Evolutionary conservation across 2,888 invertebrate genomes (phyloP).

Genomic region (Malthinus seriepunctatus): DNA sequence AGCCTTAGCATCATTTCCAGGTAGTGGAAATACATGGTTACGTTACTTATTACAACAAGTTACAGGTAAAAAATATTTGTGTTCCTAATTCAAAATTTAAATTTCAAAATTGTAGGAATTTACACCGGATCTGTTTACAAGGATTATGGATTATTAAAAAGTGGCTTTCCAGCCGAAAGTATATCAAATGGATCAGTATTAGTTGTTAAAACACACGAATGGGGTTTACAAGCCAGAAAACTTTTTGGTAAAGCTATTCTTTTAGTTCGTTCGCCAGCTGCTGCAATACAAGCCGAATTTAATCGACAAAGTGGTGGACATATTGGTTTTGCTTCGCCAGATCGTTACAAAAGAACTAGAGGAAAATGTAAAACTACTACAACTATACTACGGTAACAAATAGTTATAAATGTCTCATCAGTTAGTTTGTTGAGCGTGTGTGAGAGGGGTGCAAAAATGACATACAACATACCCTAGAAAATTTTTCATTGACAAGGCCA

Average conservation of each 20-base stretch:
- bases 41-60: constrained; percentile 77
- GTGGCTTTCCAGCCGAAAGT: constrained; percentile 81
- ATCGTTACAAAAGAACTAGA: constrained; percentile 64
- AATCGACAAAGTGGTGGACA: constrained; percentile 81
- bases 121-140: constrained; percentile 81
- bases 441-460: too few species aligned
- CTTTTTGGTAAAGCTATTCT: constrained; percentile 70
- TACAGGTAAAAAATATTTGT: too few species aligned
- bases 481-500: too few species aligned
- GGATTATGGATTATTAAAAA: constrained; percentile 75
- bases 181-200: constrained; percentile 75
- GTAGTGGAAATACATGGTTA: constrained; percentile 86
- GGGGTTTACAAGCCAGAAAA: constrained; percentile 62
- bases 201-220: constrained; percentile 80
- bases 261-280: constrained; percentile 71
- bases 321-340: constrained; percentile 75
- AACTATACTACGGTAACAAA: too few species aligned
- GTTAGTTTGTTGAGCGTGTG: too few species aligned
- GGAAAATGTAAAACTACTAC: constrained; percentile 66
- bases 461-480: too few species aligned
- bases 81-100: too few species aligned
- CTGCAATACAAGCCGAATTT: constrained; percentile 78
- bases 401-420: too few species aligned
- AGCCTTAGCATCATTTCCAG: constrained; percentile 78
- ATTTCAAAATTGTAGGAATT: constrained; percentile 65